These are phyloP conservation scores for Taenioides sp. DNA, from an alignment of 2,797 vertebrate species.

Conservation along the genomic window DNA sequence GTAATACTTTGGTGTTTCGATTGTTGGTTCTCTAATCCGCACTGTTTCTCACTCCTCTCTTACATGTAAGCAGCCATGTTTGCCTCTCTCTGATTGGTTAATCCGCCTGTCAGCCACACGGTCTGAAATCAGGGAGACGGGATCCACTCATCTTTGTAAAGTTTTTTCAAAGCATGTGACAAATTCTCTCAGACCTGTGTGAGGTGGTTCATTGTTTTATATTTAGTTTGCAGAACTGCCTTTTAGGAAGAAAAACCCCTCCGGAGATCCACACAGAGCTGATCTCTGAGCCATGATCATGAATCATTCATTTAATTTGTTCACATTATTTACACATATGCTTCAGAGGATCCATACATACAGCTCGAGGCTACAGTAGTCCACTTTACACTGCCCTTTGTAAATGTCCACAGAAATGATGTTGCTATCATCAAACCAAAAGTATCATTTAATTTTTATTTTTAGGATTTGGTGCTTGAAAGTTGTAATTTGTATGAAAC, in stretches of 20 bases:
- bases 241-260: slow-evolving; percentile 30
- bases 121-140: too few relatives aligned
- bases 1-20: too few relatives aligned
- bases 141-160: too few relatives aligned
- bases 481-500: too few relatives aligned
- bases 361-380: slow-evolving; percentile 39
- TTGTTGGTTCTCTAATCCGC: too few relatives aligned
- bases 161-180: too few relatives aligned
- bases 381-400: slow-evolving; percentile 29
- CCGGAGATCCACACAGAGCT: slow-evolving; percentile 32
- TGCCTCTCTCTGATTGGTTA: too few relatives aligned
- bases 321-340: slow-evolving; percentile 57
- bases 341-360: slow-evolving; percentile 48
- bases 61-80: too few relatives aligned
- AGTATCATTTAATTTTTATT: background rate
- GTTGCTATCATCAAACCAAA: background rate
- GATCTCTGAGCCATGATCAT: slow-evolving; percentile 36
- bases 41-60: too few relatives aligned
- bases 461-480: background rate
- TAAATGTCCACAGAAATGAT: slow-evolving; percentile 12
- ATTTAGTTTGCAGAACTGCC: slow-evolving; percentile 42
- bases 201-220: slow-evolving; percentile 34
- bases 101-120: too few relatives aligned
- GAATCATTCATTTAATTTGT: slow-evolving; percentile 57
- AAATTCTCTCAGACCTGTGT: background rate